These are phyloP conservation scores for Leptobrachium ailaonicum DNA, from an alignment of 2,113 vertebrate species.

Conservation along the genomic window DNA sequence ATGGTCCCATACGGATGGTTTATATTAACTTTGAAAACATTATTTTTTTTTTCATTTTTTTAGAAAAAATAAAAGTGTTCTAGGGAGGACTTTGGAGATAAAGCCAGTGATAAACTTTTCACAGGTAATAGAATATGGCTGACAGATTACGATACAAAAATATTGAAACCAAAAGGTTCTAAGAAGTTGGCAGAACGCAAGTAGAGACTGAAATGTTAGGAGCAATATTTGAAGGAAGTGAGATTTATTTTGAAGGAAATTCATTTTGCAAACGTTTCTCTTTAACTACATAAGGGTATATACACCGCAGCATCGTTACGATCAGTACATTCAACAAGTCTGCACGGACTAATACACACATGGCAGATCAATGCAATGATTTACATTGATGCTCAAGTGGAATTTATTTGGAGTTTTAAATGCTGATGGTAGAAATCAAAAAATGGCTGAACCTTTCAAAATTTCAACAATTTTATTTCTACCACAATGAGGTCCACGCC, in stretches of 20 bases:
- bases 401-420: no score
- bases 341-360: no score
- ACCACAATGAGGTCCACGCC: no score
- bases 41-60: background rate
- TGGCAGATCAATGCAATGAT: no score
- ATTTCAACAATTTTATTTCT: no score
- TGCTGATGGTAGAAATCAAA: no score
- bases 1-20: background rate
- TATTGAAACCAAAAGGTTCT: background rate
- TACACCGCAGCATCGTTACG: no score
- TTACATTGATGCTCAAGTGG: no score
- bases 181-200: background rate
- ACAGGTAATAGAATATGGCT: background rate
- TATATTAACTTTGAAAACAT: background rate
- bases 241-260: slow-evolving; percentile 79
- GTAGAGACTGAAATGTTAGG: slow-evolving; percentile 66
- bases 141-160: background rate
- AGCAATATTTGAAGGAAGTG: slow-evolving; percentile 76
- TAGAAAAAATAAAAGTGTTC: background rate
- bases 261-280: slow-evolving; percentile 77
- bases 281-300: background rate
- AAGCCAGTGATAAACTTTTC: slow-evolving; percentile 3
- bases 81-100: background rate
- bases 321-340: no score
- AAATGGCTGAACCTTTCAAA: no score